These are phyloP conservation scores for Bovichtus diacanthus DNA, from an alignment of 2,797 vertebrate genomes.

Conservation along the genomic window DNA sequence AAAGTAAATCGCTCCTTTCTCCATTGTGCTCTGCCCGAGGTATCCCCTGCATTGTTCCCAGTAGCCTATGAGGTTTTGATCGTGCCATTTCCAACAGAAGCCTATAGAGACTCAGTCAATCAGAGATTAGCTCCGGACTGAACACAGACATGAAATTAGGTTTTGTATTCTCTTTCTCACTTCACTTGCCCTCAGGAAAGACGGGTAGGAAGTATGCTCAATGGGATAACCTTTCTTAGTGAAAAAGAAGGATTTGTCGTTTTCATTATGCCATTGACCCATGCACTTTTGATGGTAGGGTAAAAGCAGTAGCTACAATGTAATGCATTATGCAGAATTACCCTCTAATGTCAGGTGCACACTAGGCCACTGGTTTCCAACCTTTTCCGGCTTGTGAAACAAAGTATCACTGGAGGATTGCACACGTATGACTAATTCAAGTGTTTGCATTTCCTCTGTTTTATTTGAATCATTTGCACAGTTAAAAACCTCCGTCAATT, in stretches of 20 bases:
- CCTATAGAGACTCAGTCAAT: conserved; percentile 57
- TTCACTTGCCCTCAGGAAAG: conserved; percentile 49
- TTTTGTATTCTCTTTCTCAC: conserved; percentile 60
- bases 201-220: conserved; percentile 50
- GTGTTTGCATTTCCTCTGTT: neutral
- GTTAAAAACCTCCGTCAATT: neutral
- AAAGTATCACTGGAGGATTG: neutral
- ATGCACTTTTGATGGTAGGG: conserved; percentile 20
- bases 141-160: conserved; percentile 56
- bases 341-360: neutral
- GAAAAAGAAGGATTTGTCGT: conserved; percentile 63
- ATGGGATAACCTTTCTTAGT: conserved; percentile 54
- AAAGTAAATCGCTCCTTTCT: conserved; percentile 64
- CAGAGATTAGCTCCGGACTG: conserved; percentile 70
- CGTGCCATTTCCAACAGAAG: conserved; percentile 61
- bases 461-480: neutral
- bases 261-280: conserved; percentile 70
- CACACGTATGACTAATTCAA: neutral
- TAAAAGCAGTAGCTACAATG: neutral
- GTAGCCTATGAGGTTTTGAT: conserved; percentile 66
- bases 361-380: neutral
- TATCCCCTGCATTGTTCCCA: conserved; percentile 56
- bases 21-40: conserved; percentile 48
- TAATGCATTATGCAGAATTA: conserved; percentile 11
- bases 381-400: neutral